phyloP scores from a whole-genome alignment of 1,140 invertebrate genomes.

The Colletes latitarsis region DNA sequence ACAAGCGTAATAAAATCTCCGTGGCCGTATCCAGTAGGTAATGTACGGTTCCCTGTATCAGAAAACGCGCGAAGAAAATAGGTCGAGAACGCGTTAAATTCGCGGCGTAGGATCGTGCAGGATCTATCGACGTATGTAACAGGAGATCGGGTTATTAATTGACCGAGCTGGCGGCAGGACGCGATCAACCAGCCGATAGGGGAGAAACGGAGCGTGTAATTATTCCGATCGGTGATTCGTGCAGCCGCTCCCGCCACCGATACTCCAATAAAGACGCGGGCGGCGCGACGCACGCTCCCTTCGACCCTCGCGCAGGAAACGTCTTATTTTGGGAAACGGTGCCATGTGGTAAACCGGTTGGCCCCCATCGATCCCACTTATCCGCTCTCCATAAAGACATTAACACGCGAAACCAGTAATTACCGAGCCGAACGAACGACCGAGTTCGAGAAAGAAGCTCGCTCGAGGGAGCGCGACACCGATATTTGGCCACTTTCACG shows the following conservation, averaged over 20 bases:
- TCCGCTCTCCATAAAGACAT: constrained; percentile 65
- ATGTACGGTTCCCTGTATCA: too few relatives aligned
- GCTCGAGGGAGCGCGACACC: neutral
- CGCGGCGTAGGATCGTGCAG: neutral
- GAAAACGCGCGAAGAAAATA: too few relatives aligned
- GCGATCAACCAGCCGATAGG: constrained; percentile 32
- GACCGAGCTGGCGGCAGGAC: neutral
- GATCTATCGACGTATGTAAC: constrained; percentile 3
- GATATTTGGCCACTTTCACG: neutral
- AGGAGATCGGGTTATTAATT: constrained; percentile 30
- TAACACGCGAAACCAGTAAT: constrained; percentile 69
- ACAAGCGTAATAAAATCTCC: too few relatives aligned
- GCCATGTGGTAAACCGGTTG: constrained; percentile 59
- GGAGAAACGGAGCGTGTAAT: constrained; percentile 50
- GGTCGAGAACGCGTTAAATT: neutral
- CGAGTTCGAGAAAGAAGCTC: neutral
- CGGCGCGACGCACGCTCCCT: constrained; percentile 7
- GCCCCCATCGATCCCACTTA: constrained; percentile 7
- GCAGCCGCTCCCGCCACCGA: neutral
- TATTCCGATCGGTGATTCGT: constrained; percentile 35
- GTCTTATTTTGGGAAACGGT: constrained; percentile 41
- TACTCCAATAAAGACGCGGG: constrained; percentile 23
- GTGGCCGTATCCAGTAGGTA: too few relatives aligned
- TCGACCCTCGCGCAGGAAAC: constrained; percentile 7
- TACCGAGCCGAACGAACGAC: constrained; percentile 56